Evolutionary conservation across 2,888 invertebrate species (phyloP).

Genomic region (Agrochola circellaris): DNA sequence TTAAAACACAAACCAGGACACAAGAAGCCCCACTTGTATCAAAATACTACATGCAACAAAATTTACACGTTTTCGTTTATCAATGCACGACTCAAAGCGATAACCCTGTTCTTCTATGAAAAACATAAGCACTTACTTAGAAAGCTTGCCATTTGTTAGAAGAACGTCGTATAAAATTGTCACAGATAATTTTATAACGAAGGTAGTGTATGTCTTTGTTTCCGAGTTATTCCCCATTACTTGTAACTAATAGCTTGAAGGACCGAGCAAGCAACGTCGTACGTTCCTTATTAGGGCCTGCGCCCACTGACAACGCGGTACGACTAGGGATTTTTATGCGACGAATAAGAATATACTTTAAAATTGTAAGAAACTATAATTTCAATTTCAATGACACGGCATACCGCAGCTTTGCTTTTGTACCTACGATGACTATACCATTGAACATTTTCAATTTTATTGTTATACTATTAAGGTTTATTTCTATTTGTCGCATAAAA

Average conservation of each 20-base stretch:
- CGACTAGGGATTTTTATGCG: neutral
- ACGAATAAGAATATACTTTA: neutral
- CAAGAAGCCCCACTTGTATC: slow-evolving; percentile 39
- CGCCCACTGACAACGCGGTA: neutral
- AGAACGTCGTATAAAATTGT: slow-evolving; percentile 58
- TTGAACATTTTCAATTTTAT: too few relatives aligned
- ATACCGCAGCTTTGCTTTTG: too few relatives aligned
- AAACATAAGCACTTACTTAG: slow-evolving; percentile 42
- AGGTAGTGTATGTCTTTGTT: slow-evolving; percentile 59
- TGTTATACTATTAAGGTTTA: too few relatives aligned
- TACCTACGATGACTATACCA: too few relatives aligned
- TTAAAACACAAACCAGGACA: slow-evolving; percentile 38
- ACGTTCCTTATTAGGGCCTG: slow-evolving; percentile 54
- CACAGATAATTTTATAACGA: slow-evolving; percentile 63
- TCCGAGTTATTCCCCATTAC: slow-evolving; percentile 64
- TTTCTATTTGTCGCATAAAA: too few relatives aligned
- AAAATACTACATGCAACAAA: slow-evolving; percentile 53
- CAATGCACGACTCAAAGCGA: slow-evolving; percentile 46
- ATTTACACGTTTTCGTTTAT: slow-evolving; percentile 61
- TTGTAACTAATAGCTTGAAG: slow-evolving; percentile 61
- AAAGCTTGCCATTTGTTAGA: slow-evolving; percentile 52
- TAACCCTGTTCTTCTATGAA: slow-evolving; percentile 34
- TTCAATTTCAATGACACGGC: neutral
- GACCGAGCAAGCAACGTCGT: slow-evolving; percentile 45
- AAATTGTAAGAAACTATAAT: neutral